These are phyloP conservation scores for Barbus barbus DNA, from an alignment of 2,113 vertebrate species.

Conservation along the genomic window DNA sequence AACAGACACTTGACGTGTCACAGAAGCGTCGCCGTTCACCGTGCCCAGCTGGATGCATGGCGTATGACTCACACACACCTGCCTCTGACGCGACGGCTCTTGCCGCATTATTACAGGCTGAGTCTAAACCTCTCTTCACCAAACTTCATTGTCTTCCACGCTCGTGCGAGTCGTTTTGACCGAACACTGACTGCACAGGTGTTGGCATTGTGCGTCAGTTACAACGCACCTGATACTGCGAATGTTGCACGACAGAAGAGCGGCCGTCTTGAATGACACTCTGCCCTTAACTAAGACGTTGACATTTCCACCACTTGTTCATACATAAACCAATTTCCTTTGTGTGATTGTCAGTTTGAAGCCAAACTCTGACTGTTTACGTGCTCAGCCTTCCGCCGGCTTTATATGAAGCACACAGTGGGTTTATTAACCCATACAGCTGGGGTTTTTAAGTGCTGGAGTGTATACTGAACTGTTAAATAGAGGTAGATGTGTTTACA, in stretches of 20 bases:
- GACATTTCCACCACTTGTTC: constrained; percentile 23
- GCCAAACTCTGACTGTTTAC: neutral
- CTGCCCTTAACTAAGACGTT: neutral
- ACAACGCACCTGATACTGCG: neutral
- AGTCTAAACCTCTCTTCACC: neutral
- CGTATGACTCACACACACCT: constrained; percentile 39
- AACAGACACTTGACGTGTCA: constrained; percentile 5
- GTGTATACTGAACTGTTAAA: neutral
- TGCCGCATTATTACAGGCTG: neutral
- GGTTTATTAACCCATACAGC: neutral
- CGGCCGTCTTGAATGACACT: neutral
- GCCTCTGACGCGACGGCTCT: neutral
- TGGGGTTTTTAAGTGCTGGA: neutral
- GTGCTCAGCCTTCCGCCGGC: neutral
- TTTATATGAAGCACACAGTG: neutral
- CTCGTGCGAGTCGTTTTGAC: neutral
- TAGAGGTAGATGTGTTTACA: neutral
- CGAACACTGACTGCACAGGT: neutral
- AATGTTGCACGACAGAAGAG: neutral
- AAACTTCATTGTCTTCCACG: neutral
- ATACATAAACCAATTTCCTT: neutral
- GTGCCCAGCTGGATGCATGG: neutral
- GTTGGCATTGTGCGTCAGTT: neutral
- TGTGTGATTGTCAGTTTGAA: neutral
- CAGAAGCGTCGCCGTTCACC: neutral